Evolutionary conservation across 1,140 invertebrate genomes (phyloP).

Genomic region (Magallana angulata): DNA sequence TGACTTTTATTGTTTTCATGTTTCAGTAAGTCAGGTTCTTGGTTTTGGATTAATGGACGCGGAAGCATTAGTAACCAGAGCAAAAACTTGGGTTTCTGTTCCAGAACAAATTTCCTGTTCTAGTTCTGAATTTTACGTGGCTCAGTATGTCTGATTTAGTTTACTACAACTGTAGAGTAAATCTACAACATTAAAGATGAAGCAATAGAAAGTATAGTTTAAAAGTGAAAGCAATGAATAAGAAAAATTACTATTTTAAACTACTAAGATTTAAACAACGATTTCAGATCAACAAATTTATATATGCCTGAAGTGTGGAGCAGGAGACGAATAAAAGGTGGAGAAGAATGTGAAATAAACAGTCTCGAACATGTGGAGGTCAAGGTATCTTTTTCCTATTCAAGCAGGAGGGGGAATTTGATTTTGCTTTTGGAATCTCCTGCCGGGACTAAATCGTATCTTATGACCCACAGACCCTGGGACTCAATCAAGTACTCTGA

Average conservation of each 20-base stretch:
- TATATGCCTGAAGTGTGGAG: neutral
- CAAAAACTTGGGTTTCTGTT: conserved; percentile 51
- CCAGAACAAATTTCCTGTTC: conserved; percentile 32
- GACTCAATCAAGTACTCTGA: neutral
- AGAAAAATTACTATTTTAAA: neutral
- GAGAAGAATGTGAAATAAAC: neutral
- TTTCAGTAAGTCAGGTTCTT: conserved; percentile 54
- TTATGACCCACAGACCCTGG: neutral
- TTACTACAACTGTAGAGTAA: neutral
- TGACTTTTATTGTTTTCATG: neutral
- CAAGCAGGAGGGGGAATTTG: neutral
- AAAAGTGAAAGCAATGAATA: neutral
- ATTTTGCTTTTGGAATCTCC: neutral
- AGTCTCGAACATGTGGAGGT: neutral
- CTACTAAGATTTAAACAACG: neutral
- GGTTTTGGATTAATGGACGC: conserved; percentile 62
- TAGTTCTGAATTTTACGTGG: neutral
- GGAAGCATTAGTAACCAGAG: conserved; percentile 47
- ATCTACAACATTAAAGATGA: too few relatives aligned
- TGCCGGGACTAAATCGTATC: neutral
- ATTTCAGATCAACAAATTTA: neutral
- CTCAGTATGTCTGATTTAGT: neutral
- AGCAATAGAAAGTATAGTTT: neutral
- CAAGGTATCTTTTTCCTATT: neutral
- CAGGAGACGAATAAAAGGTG: neutral